These are phyloP conservation scores for Stenotaenia linearis DNA, from an alignment of 2,888 invertebrate genomes.

Conservation along the genomic window DNA sequence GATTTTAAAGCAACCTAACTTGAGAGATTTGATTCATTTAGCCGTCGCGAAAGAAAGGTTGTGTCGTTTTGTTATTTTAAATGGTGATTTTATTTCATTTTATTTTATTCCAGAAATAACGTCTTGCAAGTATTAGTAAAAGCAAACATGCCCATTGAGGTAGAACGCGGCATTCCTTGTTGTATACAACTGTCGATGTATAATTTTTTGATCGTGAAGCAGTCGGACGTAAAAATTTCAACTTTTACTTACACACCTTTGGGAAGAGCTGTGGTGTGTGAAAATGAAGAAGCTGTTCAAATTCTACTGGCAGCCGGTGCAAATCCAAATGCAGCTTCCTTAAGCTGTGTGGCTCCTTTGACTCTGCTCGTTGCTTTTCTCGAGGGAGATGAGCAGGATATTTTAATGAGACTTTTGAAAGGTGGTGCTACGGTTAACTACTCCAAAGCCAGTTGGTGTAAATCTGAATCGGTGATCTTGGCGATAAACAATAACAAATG, in stretches of 20 bases:
- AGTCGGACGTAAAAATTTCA: neutral
- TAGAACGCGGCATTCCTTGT: neutral
- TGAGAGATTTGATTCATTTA: neutral
- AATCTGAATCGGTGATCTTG: neutral
- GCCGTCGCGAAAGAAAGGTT: neutral
- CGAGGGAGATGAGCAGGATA: neutral
- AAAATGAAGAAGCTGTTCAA: neutral
- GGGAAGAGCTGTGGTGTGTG: neutral
- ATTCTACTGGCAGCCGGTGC: neutral
- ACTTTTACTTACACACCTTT: neutral
- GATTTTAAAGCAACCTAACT: neutral
- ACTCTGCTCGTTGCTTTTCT: neutral
- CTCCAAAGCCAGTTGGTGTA: neutral
- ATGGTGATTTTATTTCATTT: too few relatives aligned
- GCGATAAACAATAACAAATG: neutral
- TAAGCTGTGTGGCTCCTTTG: neutral
- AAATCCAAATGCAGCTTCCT: neutral
- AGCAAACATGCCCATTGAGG: neutral
- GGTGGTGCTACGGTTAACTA: neutral
- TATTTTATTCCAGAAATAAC: neutral
- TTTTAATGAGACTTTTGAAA: neutral
- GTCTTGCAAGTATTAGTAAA: neutral
- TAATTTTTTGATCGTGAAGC: neutral
- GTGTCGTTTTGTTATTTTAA: neutral
- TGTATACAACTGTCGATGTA: neutral